Base-by-base conservation (phyloP, 2,113 vertebrate genomes). In the Seriola dumerili region DNA sequence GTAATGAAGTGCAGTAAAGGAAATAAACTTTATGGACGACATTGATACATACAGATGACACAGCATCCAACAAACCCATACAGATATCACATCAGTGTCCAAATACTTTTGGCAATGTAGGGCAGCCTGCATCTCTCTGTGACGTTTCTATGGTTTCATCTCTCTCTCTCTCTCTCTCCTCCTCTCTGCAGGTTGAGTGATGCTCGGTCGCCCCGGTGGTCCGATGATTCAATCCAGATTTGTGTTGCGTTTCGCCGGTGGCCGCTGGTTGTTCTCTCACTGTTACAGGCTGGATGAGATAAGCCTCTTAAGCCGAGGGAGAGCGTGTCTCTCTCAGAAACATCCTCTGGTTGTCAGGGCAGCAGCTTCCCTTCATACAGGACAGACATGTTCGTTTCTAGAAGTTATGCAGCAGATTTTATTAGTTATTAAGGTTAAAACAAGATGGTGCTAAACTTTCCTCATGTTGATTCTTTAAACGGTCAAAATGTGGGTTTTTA, bases 261-360 rank as follows among this genome's bases (percentile, higher is more conserved):
- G 84, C 83, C 63, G 76, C 71, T 62, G 82, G 87, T 84, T 87
- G 71, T 73, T 84, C 78, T 81, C 77, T 85, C 74, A 0, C 72
- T 14, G 75, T 78, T 88, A 68, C 85, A 82, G 11, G 73, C 67
- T 77, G 81, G 25, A 75, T 12, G 81, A 89, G 88, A 78, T 92
- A 89, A 92, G 78, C 89, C 86, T 92, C 91, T 92, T 89, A 42
- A 91, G 57, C 40, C 5, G 42, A 10, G 65, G 34, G 23, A 69
- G 62, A 65, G 61, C n/a, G 9, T 66, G n/a, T 55, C 76, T n/a
- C 62, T 46, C 54, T 61, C 70, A 59, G 63, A 84, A 72, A 76
- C 58, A 78, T 57, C 52, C 76, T 55, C 44, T 12, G 52, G 17
- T 67, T 32, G 46, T 82, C 76, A 64, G 76, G 59, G 62, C 34